These are phyloP conservation scores for Symphodus melops DNA, from an alignment of 2,113 vertebrate species.

Conservation along the genomic window DNA sequence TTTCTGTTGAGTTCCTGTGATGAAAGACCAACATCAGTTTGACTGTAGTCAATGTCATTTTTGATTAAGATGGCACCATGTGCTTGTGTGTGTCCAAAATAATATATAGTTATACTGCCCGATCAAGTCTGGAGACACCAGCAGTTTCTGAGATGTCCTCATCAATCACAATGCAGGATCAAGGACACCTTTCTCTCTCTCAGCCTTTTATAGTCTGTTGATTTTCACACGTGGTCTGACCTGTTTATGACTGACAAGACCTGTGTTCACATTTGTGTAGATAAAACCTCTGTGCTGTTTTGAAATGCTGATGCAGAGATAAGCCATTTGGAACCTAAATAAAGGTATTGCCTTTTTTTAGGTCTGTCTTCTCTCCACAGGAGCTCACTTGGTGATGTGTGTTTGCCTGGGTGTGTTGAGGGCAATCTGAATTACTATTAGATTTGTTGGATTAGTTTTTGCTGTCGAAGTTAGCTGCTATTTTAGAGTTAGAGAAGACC, in stretches of 20 bases:
- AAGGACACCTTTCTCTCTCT: slow-evolving; percentile 19
- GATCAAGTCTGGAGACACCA: background rate
- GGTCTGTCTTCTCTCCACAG: background rate
- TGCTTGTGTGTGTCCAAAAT: no score
- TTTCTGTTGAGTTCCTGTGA: no score
- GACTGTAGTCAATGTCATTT: no score
- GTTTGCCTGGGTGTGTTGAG: background rate
- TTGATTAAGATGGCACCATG: no score
- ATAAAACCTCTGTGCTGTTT: background rate
- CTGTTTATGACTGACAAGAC: slow-evolving; percentile 13
- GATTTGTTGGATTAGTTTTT: background rate
- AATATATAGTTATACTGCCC: no score
- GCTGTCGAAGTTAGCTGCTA: background rate
- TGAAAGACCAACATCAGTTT: no score
- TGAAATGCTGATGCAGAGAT: background rate
- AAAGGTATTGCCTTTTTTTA: slow-evolving; percentile 3
- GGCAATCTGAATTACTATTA: background rate
- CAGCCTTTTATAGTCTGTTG: slow-evolving; percentile 30
- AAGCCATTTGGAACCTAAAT: slow-evolving; percentile 1
- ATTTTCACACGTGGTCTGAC: slow-evolving; percentile 10
- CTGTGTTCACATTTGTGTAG: slow-evolving; percentile 28
- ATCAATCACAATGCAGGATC: slow-evolving; percentile 45
- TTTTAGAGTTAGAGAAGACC: background rate
- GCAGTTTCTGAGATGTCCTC: slow-evolving; percentile 7
- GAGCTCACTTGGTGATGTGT: background rate